Evolutionary conservation across 2,113 vertebrate genomes (phyloP), one percentile per base, ranked within the genome.

Genomic region (Nyctereutes procyonoides): DNA sequence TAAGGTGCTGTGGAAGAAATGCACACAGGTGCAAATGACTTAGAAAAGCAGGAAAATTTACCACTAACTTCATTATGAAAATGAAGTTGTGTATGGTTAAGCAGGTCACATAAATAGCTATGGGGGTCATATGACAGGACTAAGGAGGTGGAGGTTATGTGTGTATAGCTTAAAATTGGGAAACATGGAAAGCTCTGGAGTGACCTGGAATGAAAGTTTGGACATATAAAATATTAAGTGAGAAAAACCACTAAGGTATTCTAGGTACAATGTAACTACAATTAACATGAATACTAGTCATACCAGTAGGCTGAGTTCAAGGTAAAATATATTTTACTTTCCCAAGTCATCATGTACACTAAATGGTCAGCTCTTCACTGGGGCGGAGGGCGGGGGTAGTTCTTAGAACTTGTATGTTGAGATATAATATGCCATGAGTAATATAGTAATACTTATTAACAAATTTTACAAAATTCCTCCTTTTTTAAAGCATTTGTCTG

Each of bases 11-110:
- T 53, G 95, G 81, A 96, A 95, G 73, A 97, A 90, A 62, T 95
- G 62, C 67, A 95, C 73, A 63, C 96, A 96, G 94, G 87, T 97
- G 94, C 69, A 63, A 84, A 60, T 92, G 92, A 74, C 69, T 95
- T 93, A 62, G 58, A 97, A 90, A 90, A 84, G 58, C 58, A 85
- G 83, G 76, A n/a, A 93, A 63, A 90, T 82, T 90, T 19, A 26
- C 89, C 80, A 79, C 28, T 51, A 76, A 76, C 83, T 84, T 96
- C 84, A 90, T 92, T 84, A 97, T 65, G 80, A 73, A 93, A 97
- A 95, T 82, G 80, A 88, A 88, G 76, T 83, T 81, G 17, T 63
- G 20, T 94, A n/a, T 84, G 62, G 32, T 88, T 22, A 76, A 56
- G 65, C 91, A 51, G 58, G 56, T 74, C 82, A 35, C 55, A 77